phyloP scores from a whole-genome alignment of 2,113 vertebrate genomes.

The Psettodes erumei region DNA sequence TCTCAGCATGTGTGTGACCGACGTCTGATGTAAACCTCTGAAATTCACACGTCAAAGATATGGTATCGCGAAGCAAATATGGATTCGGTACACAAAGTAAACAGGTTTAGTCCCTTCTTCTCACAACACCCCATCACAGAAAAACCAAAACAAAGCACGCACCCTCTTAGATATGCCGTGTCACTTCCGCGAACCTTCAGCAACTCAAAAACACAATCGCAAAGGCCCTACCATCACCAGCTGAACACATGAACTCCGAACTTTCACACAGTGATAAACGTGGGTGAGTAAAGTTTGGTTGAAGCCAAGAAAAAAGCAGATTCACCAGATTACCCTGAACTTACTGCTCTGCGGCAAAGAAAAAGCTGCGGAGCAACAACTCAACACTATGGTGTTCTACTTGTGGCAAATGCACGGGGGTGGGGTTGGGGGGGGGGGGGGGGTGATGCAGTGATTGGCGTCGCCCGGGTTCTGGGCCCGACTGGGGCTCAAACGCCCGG shows the following conservation, averaged over 20 bases:
- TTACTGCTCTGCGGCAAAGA: slow-evolving; percentile 15
- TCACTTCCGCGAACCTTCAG: neutral
- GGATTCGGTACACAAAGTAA: neutral
- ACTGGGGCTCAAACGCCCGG: no score
- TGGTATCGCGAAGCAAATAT: neutral
- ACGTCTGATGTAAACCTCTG: slow-evolving; percentile 3
- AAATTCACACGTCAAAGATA: neutral
- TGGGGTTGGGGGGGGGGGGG: no score
- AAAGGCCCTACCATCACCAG: neutral
- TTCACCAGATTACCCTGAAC: neutral
- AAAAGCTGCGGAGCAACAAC: neutral
- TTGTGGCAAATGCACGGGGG: slow-evolving; percentile 32
- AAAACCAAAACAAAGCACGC: neutral
- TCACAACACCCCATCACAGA: neutral
- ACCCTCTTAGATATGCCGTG: slow-evolving; percentile 7
- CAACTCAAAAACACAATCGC: neutral
- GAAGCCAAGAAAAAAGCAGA: slow-evolving; percentile 17
- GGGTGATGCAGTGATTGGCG: no score
- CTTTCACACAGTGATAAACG: neutral
- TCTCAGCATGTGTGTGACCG: slow-evolving; percentile 6
- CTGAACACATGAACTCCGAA: neutral
- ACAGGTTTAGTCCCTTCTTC: slow-evolving; percentile 34
- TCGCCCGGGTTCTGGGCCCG: no score
- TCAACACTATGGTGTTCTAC: slow-evolving; percentile 22
- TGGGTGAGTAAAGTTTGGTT: neutral